These are phyloP conservation scores for Labroides dimidiatus DNA, from an alignment of 2,797 vertebrate genomes.

Conservation along the genomic window DNA sequence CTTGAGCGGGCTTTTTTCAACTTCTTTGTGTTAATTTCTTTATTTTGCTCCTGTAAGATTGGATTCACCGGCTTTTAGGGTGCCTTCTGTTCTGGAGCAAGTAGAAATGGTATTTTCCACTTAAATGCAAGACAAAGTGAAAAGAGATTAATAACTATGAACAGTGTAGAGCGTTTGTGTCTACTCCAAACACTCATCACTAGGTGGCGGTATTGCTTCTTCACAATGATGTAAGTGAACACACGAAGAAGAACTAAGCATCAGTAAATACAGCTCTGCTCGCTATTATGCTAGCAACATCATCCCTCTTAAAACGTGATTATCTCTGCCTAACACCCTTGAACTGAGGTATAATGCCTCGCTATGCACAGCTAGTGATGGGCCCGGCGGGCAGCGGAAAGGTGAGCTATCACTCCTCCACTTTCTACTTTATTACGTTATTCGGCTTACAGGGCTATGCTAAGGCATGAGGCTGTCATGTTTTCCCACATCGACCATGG, in stretches of 20 bases:
- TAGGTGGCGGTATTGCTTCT: constrained; percentile 17
- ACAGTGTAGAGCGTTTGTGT: background rate
- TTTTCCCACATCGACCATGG: background rate
- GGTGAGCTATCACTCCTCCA: constrained; percentile 74
- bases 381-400: constrained; percentile 97
- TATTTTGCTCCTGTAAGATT: too few species aligned
- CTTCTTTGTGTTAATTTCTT: too few species aligned
- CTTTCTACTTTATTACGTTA: constrained; percentile 20
- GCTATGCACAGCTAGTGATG: constrained; percentile 96
- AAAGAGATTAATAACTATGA: too few species aligned
- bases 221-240: rapidly evolving
- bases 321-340: background rate
- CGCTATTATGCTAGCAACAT: background rate
- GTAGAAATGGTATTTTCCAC: too few species aligned
- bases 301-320: too few species aligned
- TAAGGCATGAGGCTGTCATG: constrained; percentile 38
- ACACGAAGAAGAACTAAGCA: background rate
- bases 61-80: too few species aligned
- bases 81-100: too few species aligned
- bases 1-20: too few species aligned
- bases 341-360: constrained; percentile 86
- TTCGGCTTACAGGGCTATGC: constrained; percentile 41
- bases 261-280: background rate
- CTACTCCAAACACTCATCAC: background rate
- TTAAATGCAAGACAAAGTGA: too few species aligned